phyloP scores from a whole-genome alignment of 2,888 invertebrate genomes.

The Hydropsyche betteni region DNA sequence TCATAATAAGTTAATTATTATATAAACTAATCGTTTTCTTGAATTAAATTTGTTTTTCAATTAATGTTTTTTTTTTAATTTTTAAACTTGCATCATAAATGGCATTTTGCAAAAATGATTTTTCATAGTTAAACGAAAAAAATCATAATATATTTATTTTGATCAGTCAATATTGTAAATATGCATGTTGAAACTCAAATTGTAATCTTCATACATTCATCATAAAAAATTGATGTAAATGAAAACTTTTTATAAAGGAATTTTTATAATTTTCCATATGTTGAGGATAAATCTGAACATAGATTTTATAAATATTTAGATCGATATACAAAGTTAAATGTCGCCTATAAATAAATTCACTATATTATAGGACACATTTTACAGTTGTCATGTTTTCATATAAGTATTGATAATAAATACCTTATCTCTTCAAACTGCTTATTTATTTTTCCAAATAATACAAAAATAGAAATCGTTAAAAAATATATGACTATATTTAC shows the following conservation, averaged over 20 bases:
- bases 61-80: not conserved
- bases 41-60: too few species aligned
- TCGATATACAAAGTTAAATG: conserved; percentile 11
- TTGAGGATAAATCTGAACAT: conserved; percentile 11
- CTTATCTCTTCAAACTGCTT: conserved; percentile 29
- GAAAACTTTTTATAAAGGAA: too few species aligned
- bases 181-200: not conserved
- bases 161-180: conserved; percentile 17
- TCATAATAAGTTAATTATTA: not conserved
- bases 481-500: too few species aligned
- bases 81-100: not conserved
- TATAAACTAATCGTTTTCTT: too few species aligned
- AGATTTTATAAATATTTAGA: conserved; percentile 11
- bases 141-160: not conserved
- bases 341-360: conserved; percentile 9
- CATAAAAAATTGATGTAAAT: not conserved
- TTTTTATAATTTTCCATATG: not conserved
- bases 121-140: not conserved
- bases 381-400: conserved; percentile 22
- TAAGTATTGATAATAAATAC: conserved; percentile 39
- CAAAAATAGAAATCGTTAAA: not conserved
- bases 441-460: conserved; percentile 9
- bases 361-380: not conserved
- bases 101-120: too few species aligned
- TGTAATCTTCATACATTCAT: not conserved